Conservation (phyloP, 1,140 invertebrate genomes). For the Antheraea mylitta region DNA sequence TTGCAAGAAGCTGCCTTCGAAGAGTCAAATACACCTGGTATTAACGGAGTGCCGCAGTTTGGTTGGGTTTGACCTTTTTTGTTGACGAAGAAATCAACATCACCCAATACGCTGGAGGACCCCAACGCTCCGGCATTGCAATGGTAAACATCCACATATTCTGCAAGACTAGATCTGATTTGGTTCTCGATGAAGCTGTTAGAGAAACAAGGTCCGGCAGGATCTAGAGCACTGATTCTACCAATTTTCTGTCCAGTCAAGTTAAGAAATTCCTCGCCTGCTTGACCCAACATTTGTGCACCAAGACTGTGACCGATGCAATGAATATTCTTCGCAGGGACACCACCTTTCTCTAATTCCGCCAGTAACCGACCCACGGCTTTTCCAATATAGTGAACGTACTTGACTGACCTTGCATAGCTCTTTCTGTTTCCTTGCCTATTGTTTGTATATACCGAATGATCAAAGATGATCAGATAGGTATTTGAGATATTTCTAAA, state of each 20-base stretch:
- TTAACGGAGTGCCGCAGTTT: constrained; percentile 74
- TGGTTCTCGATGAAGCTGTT: constrained; percentile 77
- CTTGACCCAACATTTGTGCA: constrained; percentile 76
- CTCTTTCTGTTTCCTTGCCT: constrained; percentile 55
- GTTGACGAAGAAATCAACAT: constrained; percentile 91
- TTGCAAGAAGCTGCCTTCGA: constrained; percentile 79
- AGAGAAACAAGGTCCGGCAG: constrained; percentile 84
- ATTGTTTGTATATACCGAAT: constrained; percentile 65
- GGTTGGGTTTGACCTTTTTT: constrained; percentile 81
- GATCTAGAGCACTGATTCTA: constrained; percentile 85
- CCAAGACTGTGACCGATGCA: constrained; percentile 77
- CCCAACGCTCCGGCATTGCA: constrained; percentile 87
- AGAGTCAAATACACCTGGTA: constrained; percentile 64
- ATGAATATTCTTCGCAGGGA: constrained; percentile 59
- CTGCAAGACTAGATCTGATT: constrained; percentile 79
- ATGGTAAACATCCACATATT: constrained; percentile 88
- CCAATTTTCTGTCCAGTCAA: constrained; percentile 59
- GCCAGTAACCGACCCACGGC: constrained; percentile 52
- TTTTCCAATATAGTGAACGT: constrained; percentile 66
- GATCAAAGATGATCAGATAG: constrained; percentile 65
- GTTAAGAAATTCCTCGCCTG: constrained; percentile 69
- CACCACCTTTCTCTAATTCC: constrained; percentile 42
- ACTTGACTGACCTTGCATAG: constrained; percentile 63
- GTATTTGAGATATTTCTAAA: constrained; percentile 56
- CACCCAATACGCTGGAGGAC: constrained; percentile 79